Percentiles rank a stretch among this genome's conserved stretches.
Evolutionary conservation across 2,113 vertebrate species (phyloP).

Genomic region (Tragelaphus buxtoni): DNA sequence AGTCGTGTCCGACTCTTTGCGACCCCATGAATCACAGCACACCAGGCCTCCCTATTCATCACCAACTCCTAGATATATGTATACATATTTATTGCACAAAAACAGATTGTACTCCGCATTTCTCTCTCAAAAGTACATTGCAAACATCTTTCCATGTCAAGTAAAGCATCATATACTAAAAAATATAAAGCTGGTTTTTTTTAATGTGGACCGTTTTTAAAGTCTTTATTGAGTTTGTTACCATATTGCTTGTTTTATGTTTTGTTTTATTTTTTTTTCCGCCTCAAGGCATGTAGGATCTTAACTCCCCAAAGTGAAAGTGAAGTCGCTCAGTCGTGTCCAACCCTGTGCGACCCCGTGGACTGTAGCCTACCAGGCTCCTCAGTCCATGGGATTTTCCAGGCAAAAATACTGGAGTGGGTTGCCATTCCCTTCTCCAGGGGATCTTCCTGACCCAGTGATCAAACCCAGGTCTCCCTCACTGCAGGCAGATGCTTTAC

Average conservation of each 20-base stretch:
- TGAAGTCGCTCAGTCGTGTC: no score
- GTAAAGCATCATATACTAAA: background rate
- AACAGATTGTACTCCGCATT: background rate
- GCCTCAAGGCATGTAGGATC: background rate
- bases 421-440: no score
- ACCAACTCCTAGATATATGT: no score
- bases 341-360: fast-evolving
- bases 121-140: constrained; percentile 3
- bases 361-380: no score
- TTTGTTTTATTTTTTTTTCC: background rate
- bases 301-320: background rate
- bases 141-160: background rate
- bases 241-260: background rate
- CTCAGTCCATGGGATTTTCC: no score
- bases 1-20: no score
- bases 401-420: no score
- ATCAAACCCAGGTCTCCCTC: fast-evolving
- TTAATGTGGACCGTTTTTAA: background rate
- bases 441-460: no score
- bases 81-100: background rate
- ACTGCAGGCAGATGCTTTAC: no score
- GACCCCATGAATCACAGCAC: no score
- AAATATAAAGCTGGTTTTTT: background rate
- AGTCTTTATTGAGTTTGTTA: background rate
- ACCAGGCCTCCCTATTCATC: no score